Conservation (phyloP, 2,888 invertebrate genomes). For the Brachynemurus nebulosus region DNA sequence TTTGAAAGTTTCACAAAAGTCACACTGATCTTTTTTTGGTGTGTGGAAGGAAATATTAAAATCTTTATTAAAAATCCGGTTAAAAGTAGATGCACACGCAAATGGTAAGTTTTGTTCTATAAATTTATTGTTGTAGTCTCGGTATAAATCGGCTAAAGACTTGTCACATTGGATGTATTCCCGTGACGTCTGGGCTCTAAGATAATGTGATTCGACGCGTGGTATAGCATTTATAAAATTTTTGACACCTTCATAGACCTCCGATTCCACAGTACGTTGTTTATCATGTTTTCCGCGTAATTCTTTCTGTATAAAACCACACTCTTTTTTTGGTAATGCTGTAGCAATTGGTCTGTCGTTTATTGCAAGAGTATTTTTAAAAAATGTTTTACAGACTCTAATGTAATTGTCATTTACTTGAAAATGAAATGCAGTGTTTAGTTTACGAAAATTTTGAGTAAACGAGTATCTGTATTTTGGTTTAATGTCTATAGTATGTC, state of each 20-base stretch:
- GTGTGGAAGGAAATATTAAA: slow-evolving; percentile 14
- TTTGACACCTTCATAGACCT: slow-evolving; percentile 17
- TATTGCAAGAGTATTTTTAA: neutral
- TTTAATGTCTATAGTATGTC: neutral
- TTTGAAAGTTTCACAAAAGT: slow-evolving; percentile 15
- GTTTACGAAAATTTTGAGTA: slow-evolving; percentile 1
- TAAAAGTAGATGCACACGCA: slow-evolving; percentile 11
- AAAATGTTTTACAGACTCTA: slow-evolving; percentile 3
- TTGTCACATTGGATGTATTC: slow-evolving; percentile 17
- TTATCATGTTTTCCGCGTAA: slow-evolving; percentile 8
- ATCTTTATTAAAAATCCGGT: slow-evolving; percentile 15
- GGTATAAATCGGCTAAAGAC: slow-evolving; percentile 17
- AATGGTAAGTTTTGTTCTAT: slow-evolving; percentile 11
- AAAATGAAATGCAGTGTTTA: neutral
- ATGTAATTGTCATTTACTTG: neutral
- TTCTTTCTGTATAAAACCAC: neutral
- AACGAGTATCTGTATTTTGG: neutral
- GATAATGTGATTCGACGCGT: slow-evolving; percentile 17
- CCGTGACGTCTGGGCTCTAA: slow-evolving; percentile 14
- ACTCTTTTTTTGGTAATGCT: neutral
- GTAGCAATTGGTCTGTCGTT: neutral
- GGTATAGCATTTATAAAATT: slow-evolving; percentile 18
- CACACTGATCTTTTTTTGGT: slow-evolving; percentile 17
- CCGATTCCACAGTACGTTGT: slow-evolving; percentile 11
- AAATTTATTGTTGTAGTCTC: slow-evolving; percentile 17